Evolutionary conservation across 2,113 vertebrate species (phyloP).

Genomic region (Bubo scandiacus): DNA sequence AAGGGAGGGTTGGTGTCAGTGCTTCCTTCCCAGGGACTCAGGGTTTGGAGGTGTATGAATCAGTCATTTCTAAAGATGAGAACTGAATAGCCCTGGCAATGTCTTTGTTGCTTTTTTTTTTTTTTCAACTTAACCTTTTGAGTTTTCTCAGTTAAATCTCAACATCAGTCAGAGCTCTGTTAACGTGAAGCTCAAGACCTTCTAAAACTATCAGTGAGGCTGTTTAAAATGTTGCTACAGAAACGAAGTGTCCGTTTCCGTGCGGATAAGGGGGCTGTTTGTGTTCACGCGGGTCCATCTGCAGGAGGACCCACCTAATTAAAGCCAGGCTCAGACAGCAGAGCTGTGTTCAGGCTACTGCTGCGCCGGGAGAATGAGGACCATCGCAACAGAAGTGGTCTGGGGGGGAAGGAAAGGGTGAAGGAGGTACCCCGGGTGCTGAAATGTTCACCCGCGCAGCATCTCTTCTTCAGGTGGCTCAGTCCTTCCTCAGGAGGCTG

Average conservation of each 20-base stretch:
- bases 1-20: neutral
- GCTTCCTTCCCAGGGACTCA: neutral
- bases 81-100: neutral
- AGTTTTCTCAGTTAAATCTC: neutral
- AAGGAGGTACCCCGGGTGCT: neutral
- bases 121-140: neutral
- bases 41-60: neutral
- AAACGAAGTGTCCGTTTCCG: fast-evolving
- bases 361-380: neutral
- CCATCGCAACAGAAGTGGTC: neutral
- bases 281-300: fast-evolving
- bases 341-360: neutral
- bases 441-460: neutral
- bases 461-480: neutral
- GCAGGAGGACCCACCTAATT: neutral
- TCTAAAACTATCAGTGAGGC: neutral
- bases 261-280: neutral
- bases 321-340: neutral
- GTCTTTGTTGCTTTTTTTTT: neutral
- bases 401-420: neutral
- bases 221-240: neutral
- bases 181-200: neutral
- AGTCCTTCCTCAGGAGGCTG: neutral
- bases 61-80: neutral
- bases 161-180: neutral